These are phyloP conservation scores for Charaxes varanes DNA, from an alignment of 1,140 invertebrate genomes.

Conservation along the genomic window DNA sequence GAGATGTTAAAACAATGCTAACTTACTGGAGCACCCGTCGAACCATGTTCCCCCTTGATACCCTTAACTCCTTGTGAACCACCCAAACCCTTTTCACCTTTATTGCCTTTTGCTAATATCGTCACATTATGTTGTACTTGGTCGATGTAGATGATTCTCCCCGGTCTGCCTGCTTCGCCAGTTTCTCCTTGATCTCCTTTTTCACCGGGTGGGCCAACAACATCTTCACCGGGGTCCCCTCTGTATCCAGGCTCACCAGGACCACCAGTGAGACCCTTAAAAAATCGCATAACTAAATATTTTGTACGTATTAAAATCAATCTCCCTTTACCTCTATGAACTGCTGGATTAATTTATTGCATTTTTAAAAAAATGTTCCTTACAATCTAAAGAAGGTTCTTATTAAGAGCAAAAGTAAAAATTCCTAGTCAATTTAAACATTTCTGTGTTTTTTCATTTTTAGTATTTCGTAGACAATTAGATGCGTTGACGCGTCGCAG, in stretches of 20 bases:
- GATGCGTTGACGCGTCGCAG: too few species aligned
- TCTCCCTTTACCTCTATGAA: neutral
- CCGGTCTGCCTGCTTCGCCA: constrained; percentile 58
- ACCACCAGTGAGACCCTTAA: constrained; percentile 64
- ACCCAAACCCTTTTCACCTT: constrained; percentile 57
- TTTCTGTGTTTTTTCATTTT: too few species aligned
- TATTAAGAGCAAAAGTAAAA: too few species aligned
- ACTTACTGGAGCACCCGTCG: constrained; percentile 73
- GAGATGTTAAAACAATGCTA: too few species aligned
- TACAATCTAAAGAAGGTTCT: too few species aligned
- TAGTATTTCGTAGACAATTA: too few species aligned
- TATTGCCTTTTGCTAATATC: constrained; percentile 55
- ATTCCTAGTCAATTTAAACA: too few species aligned
- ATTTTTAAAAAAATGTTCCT: constrained; percentile 2
- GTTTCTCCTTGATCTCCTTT: constrained; percentile 72
- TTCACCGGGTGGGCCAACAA: constrained; percentile 74
- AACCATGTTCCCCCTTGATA: constrained; percentile 75
- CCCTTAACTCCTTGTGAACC: constrained; percentile 71
- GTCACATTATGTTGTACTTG: constrained; percentile 38
- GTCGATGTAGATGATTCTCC: constrained; percentile 24
- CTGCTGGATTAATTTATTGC: neutral
- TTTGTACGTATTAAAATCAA: neutral
- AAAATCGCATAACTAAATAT: constrained; percentile 4
- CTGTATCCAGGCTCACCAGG: constrained; percentile 76
- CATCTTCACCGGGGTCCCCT: constrained; percentile 74